These are phyloP conservation scores for Dicranocentrus wangi DNA, from an alignment of 2,888 invertebrate genomes.

Conservation along the genomic window DNA sequence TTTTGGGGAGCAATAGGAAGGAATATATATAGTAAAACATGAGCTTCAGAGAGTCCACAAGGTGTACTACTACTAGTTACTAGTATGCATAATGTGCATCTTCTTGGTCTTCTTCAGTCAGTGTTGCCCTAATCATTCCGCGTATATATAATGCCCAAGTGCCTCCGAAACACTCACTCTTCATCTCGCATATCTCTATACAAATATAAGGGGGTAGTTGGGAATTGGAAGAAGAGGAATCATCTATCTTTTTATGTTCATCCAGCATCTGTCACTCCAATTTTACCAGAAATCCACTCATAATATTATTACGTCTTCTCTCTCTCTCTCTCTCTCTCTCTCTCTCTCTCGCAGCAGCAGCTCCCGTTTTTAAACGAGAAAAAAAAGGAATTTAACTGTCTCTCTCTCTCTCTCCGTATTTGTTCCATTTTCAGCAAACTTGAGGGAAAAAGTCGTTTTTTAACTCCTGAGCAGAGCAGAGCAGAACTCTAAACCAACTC, in stretches of 20 bases:
- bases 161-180: background rate
- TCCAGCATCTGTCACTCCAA: slow-evolving; percentile 69
- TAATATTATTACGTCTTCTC: slow-evolving; percentile 27
- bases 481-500: no score
- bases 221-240: background rate
- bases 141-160: no score
- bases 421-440: slow-evolving; percentile 10
- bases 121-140: background rate
- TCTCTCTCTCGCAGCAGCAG: background rate
- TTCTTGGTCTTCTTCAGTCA: background rate
- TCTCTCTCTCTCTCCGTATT: background rate
- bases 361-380: slow-evolving; percentile 17
- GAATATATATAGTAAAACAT: slow-evolving; percentile 30
- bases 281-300: slow-evolving; percentile 38
- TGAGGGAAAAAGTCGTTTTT: background rate
- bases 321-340: background rate
- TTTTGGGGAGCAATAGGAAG: no score
- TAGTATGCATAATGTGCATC: slow-evolving; percentile 13
- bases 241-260: slow-evolving; percentile 54
- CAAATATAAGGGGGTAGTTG: background rate
- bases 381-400: background rate
- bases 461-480: no score
- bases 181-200: background rate
- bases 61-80: no score
- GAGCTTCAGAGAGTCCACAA: no score